Evolutionary conservation across 2,797 vertebrate genomes (phyloP).

Genomic region (Arctocebus calabarensis): DNA sequence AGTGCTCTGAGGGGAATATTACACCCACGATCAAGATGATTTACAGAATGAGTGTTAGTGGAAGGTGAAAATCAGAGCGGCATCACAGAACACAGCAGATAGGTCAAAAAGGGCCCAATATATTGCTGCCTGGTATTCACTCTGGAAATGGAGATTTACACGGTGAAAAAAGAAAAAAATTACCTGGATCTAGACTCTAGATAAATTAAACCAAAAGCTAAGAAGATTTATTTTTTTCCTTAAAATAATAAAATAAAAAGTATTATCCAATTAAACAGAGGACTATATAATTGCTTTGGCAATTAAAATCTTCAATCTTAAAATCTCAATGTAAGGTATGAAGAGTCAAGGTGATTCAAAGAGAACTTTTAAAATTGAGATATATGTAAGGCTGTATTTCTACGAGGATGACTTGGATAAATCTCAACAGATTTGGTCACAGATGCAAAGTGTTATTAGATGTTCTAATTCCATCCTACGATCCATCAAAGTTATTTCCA

Average conservation of each 20-base stretch:
- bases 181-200: not conserved
- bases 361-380: slow-evolving; percentile 12
- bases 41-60: not conserved
- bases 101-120: not conserved
- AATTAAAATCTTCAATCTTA: no score
- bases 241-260: slow-evolving; percentile 39
- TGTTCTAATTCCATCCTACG: not conserved
- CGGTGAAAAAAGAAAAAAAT: not conserved
- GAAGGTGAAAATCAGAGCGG: not conserved
- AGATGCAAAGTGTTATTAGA: not conserved
- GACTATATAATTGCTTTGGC: not conserved
- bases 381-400: slow-evolving; percentile 21
- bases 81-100: not conserved
- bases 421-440: not conserved
- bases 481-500: not conserved
- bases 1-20: not conserved
- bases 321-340: not conserved
- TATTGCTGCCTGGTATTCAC: not conserved
- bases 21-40: not conserved
- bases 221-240: not conserved
- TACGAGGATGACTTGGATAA: not conserved
- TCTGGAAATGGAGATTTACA: not conserved
- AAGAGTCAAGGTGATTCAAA: not conserved
- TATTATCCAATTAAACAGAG: not conserved
- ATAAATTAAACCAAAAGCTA: slow-evolving; percentile 3